Evolutionary conservation across 2,113 vertebrate species (phyloP).

Genomic region (Phocoena sinus): DNA sequence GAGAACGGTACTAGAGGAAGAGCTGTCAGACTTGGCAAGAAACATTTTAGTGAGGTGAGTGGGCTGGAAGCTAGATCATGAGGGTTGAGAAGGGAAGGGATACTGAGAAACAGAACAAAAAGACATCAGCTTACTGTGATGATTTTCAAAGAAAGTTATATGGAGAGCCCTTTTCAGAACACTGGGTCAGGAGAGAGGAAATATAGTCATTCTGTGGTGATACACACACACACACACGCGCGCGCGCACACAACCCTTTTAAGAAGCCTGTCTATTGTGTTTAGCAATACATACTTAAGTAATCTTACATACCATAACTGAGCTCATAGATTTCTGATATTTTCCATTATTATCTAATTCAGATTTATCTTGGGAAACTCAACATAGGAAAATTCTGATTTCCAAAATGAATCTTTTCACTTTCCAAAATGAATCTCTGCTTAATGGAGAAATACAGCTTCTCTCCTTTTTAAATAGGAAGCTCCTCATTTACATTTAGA

Average conservation of each 20-base stretch:
- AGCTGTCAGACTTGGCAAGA: neutral
- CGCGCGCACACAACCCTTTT: neutral
- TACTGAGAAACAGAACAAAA: neutral
- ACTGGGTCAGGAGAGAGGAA: neutral
- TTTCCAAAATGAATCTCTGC: conserved; percentile 2
- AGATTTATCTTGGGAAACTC: neutral
- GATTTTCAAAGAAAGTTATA: neutral
- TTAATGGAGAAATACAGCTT: neutral
- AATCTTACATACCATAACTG: neutral
- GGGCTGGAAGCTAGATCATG: neutral
- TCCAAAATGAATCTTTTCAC: neutral
- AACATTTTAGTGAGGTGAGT: neutral
- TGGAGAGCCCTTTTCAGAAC: neutral
- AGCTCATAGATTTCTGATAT: neutral
- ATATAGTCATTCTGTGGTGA: neutral
- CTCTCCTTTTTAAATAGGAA: neutral
- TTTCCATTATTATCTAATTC: neutral
- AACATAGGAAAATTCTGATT: neutral
- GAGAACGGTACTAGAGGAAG: neutral
- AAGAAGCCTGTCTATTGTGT: neutral
- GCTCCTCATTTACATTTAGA: neutral
- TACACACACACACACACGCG: too few relatives aligned
- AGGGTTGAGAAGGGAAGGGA: neutral
- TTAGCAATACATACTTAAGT: neutral
- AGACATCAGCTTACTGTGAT: neutral